Evolutionary conservation across 2,797 vertebrate species (phyloP).

Genomic region (Cuniculus paca): DNA sequence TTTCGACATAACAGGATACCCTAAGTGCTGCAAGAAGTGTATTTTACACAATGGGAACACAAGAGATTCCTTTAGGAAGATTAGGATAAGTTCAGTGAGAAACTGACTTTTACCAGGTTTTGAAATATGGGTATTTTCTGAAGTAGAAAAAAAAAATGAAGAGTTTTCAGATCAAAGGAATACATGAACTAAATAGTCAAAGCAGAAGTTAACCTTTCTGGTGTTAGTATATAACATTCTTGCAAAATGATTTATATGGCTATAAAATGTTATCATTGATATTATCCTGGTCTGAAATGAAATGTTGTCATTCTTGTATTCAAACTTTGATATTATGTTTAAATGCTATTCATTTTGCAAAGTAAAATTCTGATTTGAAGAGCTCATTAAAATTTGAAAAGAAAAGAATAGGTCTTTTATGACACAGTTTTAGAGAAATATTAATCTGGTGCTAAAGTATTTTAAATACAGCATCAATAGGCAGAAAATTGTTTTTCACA

Average conservation of each 20-base stretch:
- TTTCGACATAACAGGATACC: background rate
- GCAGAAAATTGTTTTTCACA: background rate
- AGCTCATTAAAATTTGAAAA: background rate
- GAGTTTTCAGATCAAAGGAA: background rate
- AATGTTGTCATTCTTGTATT: background rate
- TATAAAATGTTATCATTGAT: background rate
- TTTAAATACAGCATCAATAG: slow-evolving; percentile 34
- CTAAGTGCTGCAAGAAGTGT: background rate
- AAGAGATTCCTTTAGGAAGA: background rate
- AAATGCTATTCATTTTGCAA: slow-evolving; percentile 11
- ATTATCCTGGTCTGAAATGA: background rate
- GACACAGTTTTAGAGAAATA: background rate
- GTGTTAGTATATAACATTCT: background rate
- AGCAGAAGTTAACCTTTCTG: background rate
- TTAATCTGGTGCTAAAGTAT: background rate
- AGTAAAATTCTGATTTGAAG: slow-evolving; percentile 44
- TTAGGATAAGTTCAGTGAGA: background rate
- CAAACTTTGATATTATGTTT: background rate
- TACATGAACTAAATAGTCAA: background rate
- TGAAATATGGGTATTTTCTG: slow-evolving; percentile 20
- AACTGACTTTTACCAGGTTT: background rate
- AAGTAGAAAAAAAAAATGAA: background rate
- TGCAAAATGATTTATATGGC: background rate
- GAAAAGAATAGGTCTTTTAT: background rate
- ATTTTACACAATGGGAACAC: background rate